Conservation (phyloP, 2,888 invertebrate genomes). For the Sthenelais limicola region DNA sequence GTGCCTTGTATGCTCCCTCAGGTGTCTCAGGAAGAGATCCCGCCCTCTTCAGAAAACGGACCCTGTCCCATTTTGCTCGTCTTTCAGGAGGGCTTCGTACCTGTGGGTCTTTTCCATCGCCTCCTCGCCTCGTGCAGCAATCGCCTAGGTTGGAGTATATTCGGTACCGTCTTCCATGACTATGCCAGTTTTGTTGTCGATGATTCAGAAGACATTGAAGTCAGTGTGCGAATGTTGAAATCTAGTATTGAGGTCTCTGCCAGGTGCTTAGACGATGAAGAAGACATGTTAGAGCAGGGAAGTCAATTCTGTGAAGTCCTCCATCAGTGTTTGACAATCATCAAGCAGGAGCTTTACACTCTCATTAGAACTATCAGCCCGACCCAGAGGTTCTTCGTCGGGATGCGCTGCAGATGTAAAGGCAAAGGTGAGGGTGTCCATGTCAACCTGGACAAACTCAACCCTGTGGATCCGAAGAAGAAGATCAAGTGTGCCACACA, state of each 20-base stretch:
- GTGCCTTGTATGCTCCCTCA: constrained; percentile 29
- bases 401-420: background rate
- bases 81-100: constrained; percentile 23
- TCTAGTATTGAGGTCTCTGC: constrained; percentile 7
- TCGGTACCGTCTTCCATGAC: constrained; percentile 23
- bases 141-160: background rate
- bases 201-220: background rate
- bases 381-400: constrained; percentile 3
- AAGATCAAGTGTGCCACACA: background rate
- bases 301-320: background rate
- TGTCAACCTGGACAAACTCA: constrained; percentile 22
- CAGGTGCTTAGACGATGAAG: constrained; percentile 4
- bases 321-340: background rate
- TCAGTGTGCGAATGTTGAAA: background rate
- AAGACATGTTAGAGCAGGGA: background rate
- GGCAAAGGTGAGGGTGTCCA: background rate
- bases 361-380: constrained; percentile 5
- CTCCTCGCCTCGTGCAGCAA: constrained; percentile 20
- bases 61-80: background rate
- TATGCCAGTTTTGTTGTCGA: constrained; percentile 6
- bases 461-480: background rate
- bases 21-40: background rate
- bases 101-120: constrained; percentile 14
- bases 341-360: background rate
- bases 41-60: background rate